These are phyloP conservation scores for Spodoptera exigua DNA, from an alignment of 2,888 invertebrate species.

Conservation along the genomic window DNA sequence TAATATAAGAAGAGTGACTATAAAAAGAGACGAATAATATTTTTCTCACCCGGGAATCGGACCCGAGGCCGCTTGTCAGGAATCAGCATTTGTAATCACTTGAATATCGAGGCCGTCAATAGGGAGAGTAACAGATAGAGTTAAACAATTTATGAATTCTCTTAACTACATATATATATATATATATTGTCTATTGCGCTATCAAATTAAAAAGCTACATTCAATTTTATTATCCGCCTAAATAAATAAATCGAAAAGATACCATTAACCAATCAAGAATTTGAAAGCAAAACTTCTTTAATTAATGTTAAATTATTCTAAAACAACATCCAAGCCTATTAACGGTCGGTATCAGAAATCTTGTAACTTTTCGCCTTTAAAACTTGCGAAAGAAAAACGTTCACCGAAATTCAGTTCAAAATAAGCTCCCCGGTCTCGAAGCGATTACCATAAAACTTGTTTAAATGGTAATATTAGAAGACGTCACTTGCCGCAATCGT, in stretches of 20 bases:
- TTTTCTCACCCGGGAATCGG: too few species aligned
- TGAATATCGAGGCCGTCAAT: too few species aligned
- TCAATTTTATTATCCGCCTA: conserved; percentile 36
- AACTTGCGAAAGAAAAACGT: conserved; percentile 81
- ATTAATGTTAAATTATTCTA: conserved; percentile 80
- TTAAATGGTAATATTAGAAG: conserved; percentile 89
- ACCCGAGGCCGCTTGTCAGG: too few species aligned
- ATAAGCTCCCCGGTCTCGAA: conserved; percentile 80
- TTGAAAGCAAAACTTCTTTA: conserved; percentile 73
- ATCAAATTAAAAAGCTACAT: conserved; percentile 22
- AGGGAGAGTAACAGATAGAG: too few species aligned
- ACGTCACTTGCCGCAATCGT: conserved; percentile 83
- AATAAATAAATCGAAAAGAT: conserved; percentile 60
- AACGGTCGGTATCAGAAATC: conserved; percentile 80
- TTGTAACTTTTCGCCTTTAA: conserved; percentile 83
- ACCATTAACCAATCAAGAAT: conserved; percentile 67
- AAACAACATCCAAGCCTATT: conserved; percentile 83
- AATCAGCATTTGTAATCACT: too few species aligned
- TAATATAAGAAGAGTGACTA: too few species aligned
- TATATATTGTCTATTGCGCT: neutral
- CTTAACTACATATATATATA: too few species aligned
- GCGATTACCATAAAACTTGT: conserved; percentile 89
- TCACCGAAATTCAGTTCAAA: conserved; percentile 82
- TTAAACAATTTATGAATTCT: too few species aligned
- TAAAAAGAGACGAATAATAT: too few species aligned